A percentile compares a stretch with the other conserved stretches of the same genome.
phyloP scores from a whole-genome alignment of 2,797 vertebrate species.

The Hemitrygon akajei region DNA sequence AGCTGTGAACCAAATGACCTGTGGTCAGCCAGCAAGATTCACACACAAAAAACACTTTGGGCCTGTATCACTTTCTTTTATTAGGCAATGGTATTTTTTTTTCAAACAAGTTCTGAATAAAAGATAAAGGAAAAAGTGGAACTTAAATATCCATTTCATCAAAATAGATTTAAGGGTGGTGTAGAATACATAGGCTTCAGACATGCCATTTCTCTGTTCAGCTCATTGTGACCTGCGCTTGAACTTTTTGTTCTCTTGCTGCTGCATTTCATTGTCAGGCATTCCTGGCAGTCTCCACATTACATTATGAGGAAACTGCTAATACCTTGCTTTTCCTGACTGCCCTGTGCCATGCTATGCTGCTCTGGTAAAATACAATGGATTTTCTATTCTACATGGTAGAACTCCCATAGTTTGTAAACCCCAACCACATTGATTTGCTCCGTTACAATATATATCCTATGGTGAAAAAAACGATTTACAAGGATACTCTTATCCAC shows the following conservation, averaged over 20 bases:
- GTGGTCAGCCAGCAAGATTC: slow-evolving; percentile 20
- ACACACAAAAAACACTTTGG: background rate
- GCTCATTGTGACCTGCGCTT: slow-evolving; percentile 39
- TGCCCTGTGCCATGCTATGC: slow-evolving; percentile 40
- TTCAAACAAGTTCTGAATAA: background rate
- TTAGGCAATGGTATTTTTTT: background rate
- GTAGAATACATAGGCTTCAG: slow-evolving; percentile 46
- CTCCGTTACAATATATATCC: slow-evolving; percentile 61
- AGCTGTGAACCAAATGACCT: background rate
- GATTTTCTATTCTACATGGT: slow-evolving; percentile 49
- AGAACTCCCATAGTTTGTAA: slow-evolving; percentile 56
- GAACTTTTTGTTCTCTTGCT: slow-evolving; percentile 38
- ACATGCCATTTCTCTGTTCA: slow-evolving; percentile 44
- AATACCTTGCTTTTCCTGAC: slow-evolving; percentile 40
- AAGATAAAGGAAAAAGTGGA: slow-evolving; percentile 32
- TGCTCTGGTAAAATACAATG: slow-evolving; percentile 46
- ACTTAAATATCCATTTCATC: background rate
- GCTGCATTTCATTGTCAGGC: slow-evolving; percentile 42
- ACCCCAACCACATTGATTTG: slow-evolving; percentile 58
- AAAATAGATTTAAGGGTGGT: slow-evolving; percentile 40
- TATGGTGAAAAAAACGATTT: slow-evolving; percentile 52
- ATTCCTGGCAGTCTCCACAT: slow-evolving; percentile 44
- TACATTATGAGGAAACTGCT: slow-evolving; percentile 43
- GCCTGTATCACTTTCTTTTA: background rate
- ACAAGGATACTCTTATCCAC: slow-evolving; percentile 25